Percentiles rank a stretch among this genome's conserved stretches.
Evolutionary conservation across 2,888 invertebrate species (phyloP).

Genomic region (Pollenia amentaria): DNA sequence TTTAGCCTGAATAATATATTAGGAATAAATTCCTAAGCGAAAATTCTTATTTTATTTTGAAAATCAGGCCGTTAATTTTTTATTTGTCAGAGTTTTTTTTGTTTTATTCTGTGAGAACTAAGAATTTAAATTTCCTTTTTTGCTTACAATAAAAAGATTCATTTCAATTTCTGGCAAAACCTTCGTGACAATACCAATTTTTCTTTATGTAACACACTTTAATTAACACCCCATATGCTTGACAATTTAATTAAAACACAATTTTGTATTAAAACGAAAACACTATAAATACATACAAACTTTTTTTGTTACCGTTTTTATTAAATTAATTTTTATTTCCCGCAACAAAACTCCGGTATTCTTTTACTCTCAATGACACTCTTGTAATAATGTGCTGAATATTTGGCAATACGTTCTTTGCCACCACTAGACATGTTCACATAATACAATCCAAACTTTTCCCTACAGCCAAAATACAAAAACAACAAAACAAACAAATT

Average conservation of each 20-base stretch:
- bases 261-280: background rate
- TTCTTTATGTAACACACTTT: too few relatives aligned
- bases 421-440: conserved; percentile 88
- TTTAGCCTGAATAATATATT: too few relatives aligned
- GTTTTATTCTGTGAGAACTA: too few relatives aligned
- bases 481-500: conserved; percentile 60
- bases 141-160: too few relatives aligned
- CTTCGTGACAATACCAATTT: too few relatives aligned
- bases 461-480: conserved; percentile 84
- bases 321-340: conserved; percentile 17
- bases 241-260: background rate
- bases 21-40: too few relatives aligned
- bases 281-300: background rate
- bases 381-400: conserved; percentile 84
- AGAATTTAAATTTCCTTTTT: too few relatives aligned
- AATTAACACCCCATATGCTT: too few relatives aligned
- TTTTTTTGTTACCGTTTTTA: background rate
- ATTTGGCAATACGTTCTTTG: conserved; percentile 87
- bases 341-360: conserved; percentile 56
- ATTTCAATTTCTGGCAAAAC: too few relatives aligned
- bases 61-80: too few relatives aligned
- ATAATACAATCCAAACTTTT: conserved; percentile 89
- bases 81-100: too few relatives aligned
- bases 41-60: too few relatives aligned
- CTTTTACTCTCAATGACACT: conserved; percentile 74